Base-by-base conservation (phyloP, 2,888 invertebrate genomes). In the Automeris io region DNA sequence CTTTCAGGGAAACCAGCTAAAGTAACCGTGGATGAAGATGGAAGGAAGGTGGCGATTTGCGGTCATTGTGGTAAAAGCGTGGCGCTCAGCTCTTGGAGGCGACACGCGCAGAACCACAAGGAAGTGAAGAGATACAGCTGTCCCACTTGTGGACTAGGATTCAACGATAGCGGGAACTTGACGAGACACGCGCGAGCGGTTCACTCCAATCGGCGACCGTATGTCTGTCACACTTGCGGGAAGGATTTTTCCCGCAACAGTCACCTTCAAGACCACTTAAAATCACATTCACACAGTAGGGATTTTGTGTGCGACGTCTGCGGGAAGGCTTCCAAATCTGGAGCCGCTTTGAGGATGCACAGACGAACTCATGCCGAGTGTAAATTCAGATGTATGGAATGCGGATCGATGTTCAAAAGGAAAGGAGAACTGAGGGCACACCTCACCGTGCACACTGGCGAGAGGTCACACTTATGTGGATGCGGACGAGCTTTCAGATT, bases 331-430 rank as follows among this genome's bases (percentile, higher is more conserved):
- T 88, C 87, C 45, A 85, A 83, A 34, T 88, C 90, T 1, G 55
- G 76, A 31, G 86, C 88, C 1, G 88, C 89, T 5, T 54, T 89
- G 40, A 72, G 88, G 33, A 77, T 82, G 62, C 90, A 90, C 57
- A 61, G 66, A 39, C 58, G 67, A 29, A 62, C 64, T 23, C 89
- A 88, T 60, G 66, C 54, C 12, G 62, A 63, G 6, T 67, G 70
- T 40, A 65, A 64, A 12, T 79, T 75, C 46, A 40, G 58, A 13
- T 90, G 90, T 57, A 51, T 65, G 38, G 58, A 75, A 24, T 91
- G 91, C 57, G 76, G 69, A n/a, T 87, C 89, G 33, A 65, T 62
- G 36, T 91, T 90, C 59, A 82, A 87, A 24, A 71, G 90, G 4
- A 66, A 70, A 16, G 81, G 81, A 13, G 88, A 90, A 55, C 65